Base-by-base conservation (phyloP, 2,888 invertebrate genomes). In the Anoplius nigerrimus region DNA sequence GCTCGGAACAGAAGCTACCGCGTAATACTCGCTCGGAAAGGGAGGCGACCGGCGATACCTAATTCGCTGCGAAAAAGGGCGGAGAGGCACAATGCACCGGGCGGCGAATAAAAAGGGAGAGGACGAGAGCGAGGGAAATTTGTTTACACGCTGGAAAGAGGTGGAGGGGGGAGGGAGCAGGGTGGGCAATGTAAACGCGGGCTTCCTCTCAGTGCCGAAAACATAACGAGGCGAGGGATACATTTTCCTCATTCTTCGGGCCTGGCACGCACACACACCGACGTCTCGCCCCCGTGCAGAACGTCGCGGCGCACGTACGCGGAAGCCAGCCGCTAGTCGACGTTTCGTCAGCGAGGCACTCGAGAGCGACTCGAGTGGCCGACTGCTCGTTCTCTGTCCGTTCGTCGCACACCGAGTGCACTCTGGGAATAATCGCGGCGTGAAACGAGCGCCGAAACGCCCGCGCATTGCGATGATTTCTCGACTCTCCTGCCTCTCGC, bases 371-470 rank as follows among this genome's bases (percentile, higher is more conserved):
- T 24, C 54, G 27, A 54, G 54, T 54, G 54, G n/a, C 27, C 27
- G 24, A 8, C 22, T 48, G 48, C 56, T 53, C 64, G 48, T 55
- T 52, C 64, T 59, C 53, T 62, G 62, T 45, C 59, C 48, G 48
- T 75, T 69, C 70, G 72, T 66, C 66, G 64, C 63, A 54, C 61
- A 78, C 59, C 66, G 61, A 79, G 78, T 54, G 66, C 80, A 78
- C 86, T 86, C 67, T 46, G 73, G 68, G 70, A 86, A 80, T 82
- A 82, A 81, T 80, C 78, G 74, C 73, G 70, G 77, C 82, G 77
- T 82, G 71, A 78, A 78, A 71, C 77, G 74, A 71, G 67, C 62
- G 60, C 68, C 66, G 74, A 72, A 75, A 76, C 70, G 63, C 2
- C n/a, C 65, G 62, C 59, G 65, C 52, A 59, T 58, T 57, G 24